Percentiles rank a stretch among this genome's conserved stretches.
Evolutionary conservation across 2,797 vertebrate genomes (phyloP).

Genomic region (Octomys mimax): DNA sequence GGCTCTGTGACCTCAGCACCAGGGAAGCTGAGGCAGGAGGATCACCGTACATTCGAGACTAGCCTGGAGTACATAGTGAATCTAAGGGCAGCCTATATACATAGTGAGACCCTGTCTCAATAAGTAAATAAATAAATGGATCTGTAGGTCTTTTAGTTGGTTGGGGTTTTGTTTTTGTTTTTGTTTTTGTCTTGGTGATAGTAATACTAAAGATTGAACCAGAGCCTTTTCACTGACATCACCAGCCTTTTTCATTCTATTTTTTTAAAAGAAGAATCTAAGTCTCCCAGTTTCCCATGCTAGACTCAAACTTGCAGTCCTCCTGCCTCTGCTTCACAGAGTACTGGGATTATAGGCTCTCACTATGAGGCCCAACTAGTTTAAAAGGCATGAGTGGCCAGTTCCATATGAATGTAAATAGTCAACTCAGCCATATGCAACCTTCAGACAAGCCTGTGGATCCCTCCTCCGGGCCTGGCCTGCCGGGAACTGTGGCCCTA

Average conservation of each 20-base stretch:
- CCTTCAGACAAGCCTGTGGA: background rate
- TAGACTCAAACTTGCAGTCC: background rate
- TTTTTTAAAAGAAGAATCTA: background rate
- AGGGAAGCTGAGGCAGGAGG: background rate
- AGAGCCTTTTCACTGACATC: background rate
- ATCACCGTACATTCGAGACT: background rate
- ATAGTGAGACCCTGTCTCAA: background rate
- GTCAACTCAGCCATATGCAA: background rate
- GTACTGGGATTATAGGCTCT: background rate
- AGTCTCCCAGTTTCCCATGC: background rate
- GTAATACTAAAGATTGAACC: background rate
- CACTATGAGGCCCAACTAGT: background rate
- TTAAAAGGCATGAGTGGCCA: background rate
- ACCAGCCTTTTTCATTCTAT: background rate
- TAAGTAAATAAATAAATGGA: background rate
- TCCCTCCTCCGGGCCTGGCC: background rate
- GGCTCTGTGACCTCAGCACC: background rate
- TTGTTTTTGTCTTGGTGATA: background rate
- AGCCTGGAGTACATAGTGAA: background rate
- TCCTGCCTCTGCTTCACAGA: background rate
- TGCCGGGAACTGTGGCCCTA: background rate
- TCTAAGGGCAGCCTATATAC: background rate
- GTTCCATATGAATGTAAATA: conserved; percentile 13
- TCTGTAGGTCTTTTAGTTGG: background rate
- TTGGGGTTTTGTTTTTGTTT: background rate